Percentiles rank a stretch among this genome's conserved stretches.
phyloP scores from a whole-genome alignment of 2,113 vertebrate genomes.

The Scatophagus argus region DNA sequence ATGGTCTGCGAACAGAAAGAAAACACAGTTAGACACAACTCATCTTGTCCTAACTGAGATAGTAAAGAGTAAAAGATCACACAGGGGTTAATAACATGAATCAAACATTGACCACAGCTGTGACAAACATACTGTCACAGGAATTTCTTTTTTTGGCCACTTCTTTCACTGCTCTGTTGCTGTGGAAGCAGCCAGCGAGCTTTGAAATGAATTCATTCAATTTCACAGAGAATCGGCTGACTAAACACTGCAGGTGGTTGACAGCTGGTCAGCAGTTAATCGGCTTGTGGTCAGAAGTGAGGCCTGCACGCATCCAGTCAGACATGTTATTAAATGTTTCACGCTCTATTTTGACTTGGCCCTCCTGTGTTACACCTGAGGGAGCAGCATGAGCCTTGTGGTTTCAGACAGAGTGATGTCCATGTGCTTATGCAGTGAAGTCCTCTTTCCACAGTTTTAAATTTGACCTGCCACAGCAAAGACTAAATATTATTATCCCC shows the following conservation, averaged over 20 bases:
- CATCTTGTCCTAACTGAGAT: background rate
- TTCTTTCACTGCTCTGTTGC: background rate
- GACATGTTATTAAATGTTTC: conserved; percentile 34
- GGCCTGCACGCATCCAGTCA: background rate
- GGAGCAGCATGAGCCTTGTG: conserved; percentile 18
- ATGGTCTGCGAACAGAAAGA: conserved; percentile 88
- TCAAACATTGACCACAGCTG: background rate
- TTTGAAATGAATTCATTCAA: conserved; percentile 1
- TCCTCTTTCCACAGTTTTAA: background rate
- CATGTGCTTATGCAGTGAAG: background rate
- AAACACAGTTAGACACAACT: conserved; percentile 1
- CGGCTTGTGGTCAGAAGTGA: conserved; percentile 4
- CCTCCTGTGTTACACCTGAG: conserved; percentile 9
- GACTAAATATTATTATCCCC: background rate
- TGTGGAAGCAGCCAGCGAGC: conserved; percentile 1
- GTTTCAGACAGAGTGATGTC: background rate
- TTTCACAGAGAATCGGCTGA: conserved; percentile 38
- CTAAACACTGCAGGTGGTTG: conserved; percentile 42
- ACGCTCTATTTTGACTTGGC: conserved; percentile 1
- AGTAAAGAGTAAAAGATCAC: background rate
- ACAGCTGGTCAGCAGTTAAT: conserved; percentile 47
- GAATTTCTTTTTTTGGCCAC: background rate
- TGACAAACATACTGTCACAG: background rate
- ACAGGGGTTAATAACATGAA: background rate
- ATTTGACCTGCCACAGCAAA: conserved; percentile 4